phyloP scores from a whole-genome alignment of 2,113 vertebrate species.

The Benitochromis conjunctus region DNA sequence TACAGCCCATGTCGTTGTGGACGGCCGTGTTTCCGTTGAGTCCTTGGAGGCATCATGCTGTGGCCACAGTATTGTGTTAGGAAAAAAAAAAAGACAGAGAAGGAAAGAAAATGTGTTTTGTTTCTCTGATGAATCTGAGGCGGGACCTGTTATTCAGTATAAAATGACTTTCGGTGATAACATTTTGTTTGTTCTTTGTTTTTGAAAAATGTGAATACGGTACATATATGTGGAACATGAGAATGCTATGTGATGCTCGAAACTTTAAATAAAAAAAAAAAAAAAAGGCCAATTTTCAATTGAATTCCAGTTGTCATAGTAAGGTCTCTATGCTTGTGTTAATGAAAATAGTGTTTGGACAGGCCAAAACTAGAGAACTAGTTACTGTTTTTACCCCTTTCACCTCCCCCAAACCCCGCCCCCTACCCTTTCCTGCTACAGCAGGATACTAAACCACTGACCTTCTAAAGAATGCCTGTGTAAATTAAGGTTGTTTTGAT shows the following conservation, averaged over 20 bases:
- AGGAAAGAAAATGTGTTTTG: constrained; percentile 27
- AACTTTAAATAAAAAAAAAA: constrained; percentile 28
- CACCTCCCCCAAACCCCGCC: not conserved
- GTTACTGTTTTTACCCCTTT: constrained; percentile 10
- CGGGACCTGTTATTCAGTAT: constrained; percentile 70
- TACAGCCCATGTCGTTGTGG: not conserved
- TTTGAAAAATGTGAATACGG: constrained; percentile 62
- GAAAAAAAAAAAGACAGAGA: constrained; percentile 25
- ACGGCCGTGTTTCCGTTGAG: constrained; percentile 28
- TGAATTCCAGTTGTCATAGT: constrained; percentile 31
- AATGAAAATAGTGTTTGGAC: constrained; percentile 52
- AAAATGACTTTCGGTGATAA: constrained; percentile 49
- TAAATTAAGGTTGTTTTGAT: constrained; percentile 74
- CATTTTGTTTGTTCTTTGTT: not conserved
- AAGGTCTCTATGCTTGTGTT: constrained; percentile 32
- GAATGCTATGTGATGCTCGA: constrained; percentile 52
- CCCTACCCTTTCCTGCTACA: not conserved
- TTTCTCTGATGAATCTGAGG: constrained; percentile 61
- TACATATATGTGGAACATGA: constrained; percentile 58
- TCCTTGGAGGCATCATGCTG: constrained; percentile 28
- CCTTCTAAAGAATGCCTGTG: constrained; percentile 72
- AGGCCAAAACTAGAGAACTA: constrained; percentile 58
- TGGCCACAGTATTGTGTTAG: constrained; percentile 38
- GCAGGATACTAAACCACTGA: constrained; percentile 75
- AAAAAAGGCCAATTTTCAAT: constrained; percentile 37